These are phyloP conservation scores for Blastobasis lacticolella DNA, from an alignment of 2,888 invertebrate species.

Conservation along the genomic window DNA sequence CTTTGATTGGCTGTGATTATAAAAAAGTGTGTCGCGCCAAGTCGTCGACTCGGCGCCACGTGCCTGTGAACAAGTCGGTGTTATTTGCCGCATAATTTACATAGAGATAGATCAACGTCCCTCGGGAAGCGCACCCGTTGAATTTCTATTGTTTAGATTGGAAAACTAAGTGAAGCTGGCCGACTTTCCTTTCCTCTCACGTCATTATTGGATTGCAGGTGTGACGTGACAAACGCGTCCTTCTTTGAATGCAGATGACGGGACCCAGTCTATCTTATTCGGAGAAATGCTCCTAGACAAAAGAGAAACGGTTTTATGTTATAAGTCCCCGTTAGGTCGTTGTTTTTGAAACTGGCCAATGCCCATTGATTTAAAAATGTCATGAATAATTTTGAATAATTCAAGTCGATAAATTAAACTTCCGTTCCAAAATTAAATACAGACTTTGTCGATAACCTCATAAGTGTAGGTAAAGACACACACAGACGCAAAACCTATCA, in stretches of 20 bases:
- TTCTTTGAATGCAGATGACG: conserved; percentile 7
- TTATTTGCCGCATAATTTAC: conserved; percentile 72
- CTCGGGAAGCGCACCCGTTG: conserved; percentile 67
- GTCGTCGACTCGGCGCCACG: conserved; percentile 28
- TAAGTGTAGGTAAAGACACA: no score
- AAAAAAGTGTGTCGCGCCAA: conserved; percentile 11
- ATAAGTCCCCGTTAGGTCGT: no score
- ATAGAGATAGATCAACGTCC: conserved; percentile 70
- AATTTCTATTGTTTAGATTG: conserved; percentile 75
- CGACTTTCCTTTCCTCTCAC: conserved; percentile 59
- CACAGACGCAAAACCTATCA: no score
- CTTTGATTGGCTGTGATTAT: conserved; percentile 9
- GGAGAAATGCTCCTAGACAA: no score
- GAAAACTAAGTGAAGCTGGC: conserved; percentile 66
- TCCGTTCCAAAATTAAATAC: no score
- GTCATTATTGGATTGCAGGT: conserved; percentile 57
- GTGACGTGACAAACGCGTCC: conserved; percentile 21
- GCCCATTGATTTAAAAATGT: no score
- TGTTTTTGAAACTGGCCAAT: no score
- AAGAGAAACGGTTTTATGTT: no score
- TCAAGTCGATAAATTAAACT: no score
- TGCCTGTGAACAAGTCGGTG: conserved; percentile 58
- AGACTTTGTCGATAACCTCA: no score
- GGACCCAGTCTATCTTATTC: no score
- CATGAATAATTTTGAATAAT: no score